Percentiles rank a stretch among this genome's conserved stretches.
Evolutionary conservation across 2,113 vertebrate species (phyloP).

Genomic region (Paradoxurus hermaphroditus): DNA sequence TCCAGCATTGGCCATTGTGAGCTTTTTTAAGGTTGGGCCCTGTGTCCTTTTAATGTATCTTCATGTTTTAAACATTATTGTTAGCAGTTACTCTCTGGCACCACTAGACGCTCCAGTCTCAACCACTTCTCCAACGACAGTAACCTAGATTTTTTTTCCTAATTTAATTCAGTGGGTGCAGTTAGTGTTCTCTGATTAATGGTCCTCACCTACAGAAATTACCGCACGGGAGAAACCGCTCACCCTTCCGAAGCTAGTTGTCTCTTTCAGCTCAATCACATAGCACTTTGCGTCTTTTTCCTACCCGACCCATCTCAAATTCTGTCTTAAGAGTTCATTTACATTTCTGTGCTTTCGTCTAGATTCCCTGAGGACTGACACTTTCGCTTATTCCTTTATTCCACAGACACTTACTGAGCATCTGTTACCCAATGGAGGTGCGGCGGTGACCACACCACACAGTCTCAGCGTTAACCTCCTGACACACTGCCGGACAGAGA

Average conservation of each 20-base stretch:
- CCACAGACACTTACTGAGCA: background rate
- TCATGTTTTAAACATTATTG: background rate
- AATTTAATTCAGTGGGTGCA: background rate
- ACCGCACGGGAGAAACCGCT: background rate
- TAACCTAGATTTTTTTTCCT: background rate
- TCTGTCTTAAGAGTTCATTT: background rate
- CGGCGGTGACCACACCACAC: background rate
- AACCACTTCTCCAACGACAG: background rate
- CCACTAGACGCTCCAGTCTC: background rate
- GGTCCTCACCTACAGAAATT: background rate
- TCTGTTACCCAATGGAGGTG: background rate
- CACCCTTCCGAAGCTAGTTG: background rate
- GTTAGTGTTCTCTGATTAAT: background rate
- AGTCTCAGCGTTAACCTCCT: background rate
- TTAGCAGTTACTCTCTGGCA: background rate
- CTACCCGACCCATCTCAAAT: background rate
- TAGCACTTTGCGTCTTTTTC: background rate
- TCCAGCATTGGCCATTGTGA: background rate
- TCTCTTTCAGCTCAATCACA: background rate
- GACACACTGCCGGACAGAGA: background rate
- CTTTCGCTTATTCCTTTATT: background rate
- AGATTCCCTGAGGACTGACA: background rate
- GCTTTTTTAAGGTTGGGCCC: background rate
- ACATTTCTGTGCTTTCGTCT: background rate
- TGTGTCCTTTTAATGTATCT: background rate